Base-by-base conservation (phyloP, 2,797 vertebrate genomes). In the Gymnothorax javanicus region DNA sequence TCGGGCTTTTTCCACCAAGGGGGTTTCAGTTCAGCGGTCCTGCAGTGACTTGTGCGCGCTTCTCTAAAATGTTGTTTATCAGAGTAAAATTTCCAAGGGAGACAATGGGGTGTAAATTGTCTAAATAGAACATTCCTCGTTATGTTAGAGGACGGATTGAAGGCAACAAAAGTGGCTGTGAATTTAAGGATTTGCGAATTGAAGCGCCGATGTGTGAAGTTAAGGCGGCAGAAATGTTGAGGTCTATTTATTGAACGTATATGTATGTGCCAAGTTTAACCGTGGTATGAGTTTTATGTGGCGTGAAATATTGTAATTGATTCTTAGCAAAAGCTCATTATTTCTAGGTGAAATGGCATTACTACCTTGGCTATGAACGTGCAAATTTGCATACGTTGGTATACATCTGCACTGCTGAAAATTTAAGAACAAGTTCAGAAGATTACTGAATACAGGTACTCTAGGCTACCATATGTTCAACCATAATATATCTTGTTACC, bases 91-190 rank as follows among this genome's bases (percentile, higher is more conserved):
- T 17, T 7, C 13, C 25, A 27, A 33, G 20, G 75, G 50, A 83
- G 50, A 33, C 3, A 4, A 59, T 17, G 81, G 56, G 81, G 81
- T 56, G 11, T 56, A 54, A 54, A 79, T 79, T 20, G 75, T 79
- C 56, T 20, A 79, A 23, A 77, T 77, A 52, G 73, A 77, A 77
- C 20, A 77, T 77, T 77, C 33, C 73, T 52, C 73, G 33, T 43
- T 6, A 20, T 77, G 43, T 15, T 75, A 33, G 73, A 20, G 27
- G 73, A 52, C 50, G 71, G n/a, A 15, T 75, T 9, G 73, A 27
- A 79, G 20, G 20, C 50, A 13, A 56, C 33, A 77, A 20, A 77
- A 23, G 12, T 52, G 69, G 25, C 12, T 12, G 9, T 73, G 69
- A 27, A 73, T 73, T 73, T 73, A 73, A 43, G 25, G 12, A 73